Base-by-base conservation (phyloP, 1,140 invertebrate species). In the Achroia grisella region DNA sequence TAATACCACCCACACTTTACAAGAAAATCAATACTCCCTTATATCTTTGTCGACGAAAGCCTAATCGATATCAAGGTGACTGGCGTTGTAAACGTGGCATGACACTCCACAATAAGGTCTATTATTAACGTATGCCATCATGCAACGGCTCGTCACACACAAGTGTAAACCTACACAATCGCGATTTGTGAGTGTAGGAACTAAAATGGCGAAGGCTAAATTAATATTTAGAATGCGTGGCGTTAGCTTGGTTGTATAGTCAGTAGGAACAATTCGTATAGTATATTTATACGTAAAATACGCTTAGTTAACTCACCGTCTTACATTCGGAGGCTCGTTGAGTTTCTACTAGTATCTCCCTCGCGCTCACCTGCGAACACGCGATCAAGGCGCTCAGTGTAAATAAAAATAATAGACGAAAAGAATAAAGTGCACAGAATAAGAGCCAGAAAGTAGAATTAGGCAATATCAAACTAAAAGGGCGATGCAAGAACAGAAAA, bases 331-430 rank as follows among this genome's bases (percentile, higher is more conserved):
- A 63, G 52, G 77, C 65, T 49, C 81, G 77, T 40, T 70, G 76
- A 51, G 70, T 76, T 76, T 85, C 75, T 76, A 82, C 70, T 47
- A 84, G 71, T 72, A 81, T 80, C 71, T 80, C 81, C 73, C 76
- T 71, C 55, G 76, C 75, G 71, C 62, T 81, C 67, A 85, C 78
- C 81, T 85, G 78, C 66, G 72, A 82, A 80, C 72, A 85, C 69
- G 78, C 72, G 69, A 80, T 76, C 67, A 83, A 71, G 75, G 65
- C 71, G 70, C 76, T 80, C 65, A 74, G 62, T 77, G 63, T 74
- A 68, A 76, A 67, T 52, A 53, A 64, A 58, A 23, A 23, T 23
- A 3, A 23, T 23, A 23, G n/a, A n/a, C n/a, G n/a, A n/a, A n/a
- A n/a, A n/a, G n/a, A n/a, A n/a, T n/a, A n/a, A n/a, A n/a, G n/a